Evolutionary conservation across 1,140 invertebrate species (phyloP), one percentile per base, ranked within the genome.

Genomic region (Trachymyrmex septentrionalis): DNA sequence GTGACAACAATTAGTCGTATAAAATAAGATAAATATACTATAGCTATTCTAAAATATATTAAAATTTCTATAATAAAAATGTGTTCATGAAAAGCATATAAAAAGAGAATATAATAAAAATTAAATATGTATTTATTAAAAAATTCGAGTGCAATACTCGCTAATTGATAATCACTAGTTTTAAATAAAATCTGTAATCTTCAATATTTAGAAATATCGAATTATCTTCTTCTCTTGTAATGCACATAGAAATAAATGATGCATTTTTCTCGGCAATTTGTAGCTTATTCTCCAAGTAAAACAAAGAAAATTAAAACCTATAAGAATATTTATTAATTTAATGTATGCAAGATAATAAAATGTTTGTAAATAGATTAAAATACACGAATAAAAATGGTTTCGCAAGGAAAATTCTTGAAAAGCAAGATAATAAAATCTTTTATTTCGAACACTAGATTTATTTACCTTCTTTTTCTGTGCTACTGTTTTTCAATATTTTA

Each of bases 51-150:
- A 44, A 81, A 69, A 72, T 19, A n/a, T 24, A 69, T 50, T 61
- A 84, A 73, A 84, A 21, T 84, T 73, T 75, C 38, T 84, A 38
- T 38, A 75, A 73, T 82, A 73, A 84, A 84, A 84, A 75, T 84
- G 80, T 84, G 80, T 84, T 84, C 69, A 84, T 61, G 14, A 75
- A 34, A 24, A 38, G 55, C 55, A 4, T 24, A 7, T 78, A 61
- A 48, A 30, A 72, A 73, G 59, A 48, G 14, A 59, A 50, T 82
- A 59, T 82, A 73, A 61, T 7, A 84, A 61, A 27, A 81, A 57
- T 34, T 34, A 34, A 67, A 67, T 3, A 53, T 67, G 64, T 67
- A 81, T 61, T 72, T 67, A 38, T 82, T 72, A 53, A 48, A 50
- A 72, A 77, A 66, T 72, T 48, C 10, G 27, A 75, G 69, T 84